These are phyloP conservation scores for Agrypnus murinus DNA, from an alignment of 2,888 invertebrate genomes.

Conservation along the genomic window DNA sequence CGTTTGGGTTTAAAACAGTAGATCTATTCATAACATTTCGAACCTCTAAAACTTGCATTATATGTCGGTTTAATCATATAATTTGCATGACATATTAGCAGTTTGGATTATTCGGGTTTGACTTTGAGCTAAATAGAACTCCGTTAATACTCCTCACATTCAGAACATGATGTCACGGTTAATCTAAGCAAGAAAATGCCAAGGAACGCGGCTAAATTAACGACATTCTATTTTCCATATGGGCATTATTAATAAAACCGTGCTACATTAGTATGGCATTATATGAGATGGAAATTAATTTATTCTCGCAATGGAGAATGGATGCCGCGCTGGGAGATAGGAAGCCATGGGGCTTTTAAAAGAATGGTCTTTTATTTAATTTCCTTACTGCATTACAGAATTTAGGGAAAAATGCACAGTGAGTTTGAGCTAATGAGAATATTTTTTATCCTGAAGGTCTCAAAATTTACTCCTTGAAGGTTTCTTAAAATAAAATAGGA, in stretches of 20 bases:
- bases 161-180: slow-evolving; percentile 8
- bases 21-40: no score
- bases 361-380: no score
- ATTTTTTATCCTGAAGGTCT: no score
- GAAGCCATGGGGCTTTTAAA: no score
- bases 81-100: slow-evolving; percentile 7
- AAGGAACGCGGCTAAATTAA: no score
- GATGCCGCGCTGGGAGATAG: neutral
- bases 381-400: no score
- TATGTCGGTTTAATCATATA: slow-evolving; percentile 1
- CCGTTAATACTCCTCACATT: slow-evolving; percentile 3
- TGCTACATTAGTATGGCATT: no score
- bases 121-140: neutral
- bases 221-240: no score
- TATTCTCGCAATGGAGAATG: neutral
- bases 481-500: slow-evolving; percentile 22
- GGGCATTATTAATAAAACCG: no score
- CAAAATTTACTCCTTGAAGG: neutral
- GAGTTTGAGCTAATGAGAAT: no score
- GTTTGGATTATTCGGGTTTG: neutral
- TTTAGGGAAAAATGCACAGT: no score
- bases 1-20: no score
- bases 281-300: neutral
- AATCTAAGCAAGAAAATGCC: neutral
- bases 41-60: slow-evolving; percentile 8